Evolutionary conservation across 2,113 vertebrate genomes (phyloP), one percentile per base, ranked within the genome.

Genomic region (Nerophis lumbriciformis): DNA sequence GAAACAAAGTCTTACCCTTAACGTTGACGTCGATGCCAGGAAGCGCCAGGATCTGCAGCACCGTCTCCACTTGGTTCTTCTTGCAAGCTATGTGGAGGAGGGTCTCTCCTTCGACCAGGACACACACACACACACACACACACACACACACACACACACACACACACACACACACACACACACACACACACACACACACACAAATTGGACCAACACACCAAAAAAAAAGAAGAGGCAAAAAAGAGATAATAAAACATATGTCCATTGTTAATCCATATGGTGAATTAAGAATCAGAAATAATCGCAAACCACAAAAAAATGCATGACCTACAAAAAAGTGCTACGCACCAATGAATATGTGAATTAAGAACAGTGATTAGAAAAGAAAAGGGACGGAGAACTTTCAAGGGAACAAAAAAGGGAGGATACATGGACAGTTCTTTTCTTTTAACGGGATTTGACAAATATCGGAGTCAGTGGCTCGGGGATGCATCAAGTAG

Each of bases 41-140:
- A 69, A 87, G 73, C 78, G 92, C 88, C 57, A 98, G 92, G 86
- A 95, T 92, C 80, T 86, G 74, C 82, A 92, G 90, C 84, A 97
- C 86, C 36, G 73, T 94, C 68, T 94, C 92, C 88, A 96, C 93
- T 87, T 95, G 92, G 94, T 98, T 96, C 85, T 77, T 93, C 89
- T 84, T 93, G 92, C 95, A 97, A 81, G 92, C 93, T 92, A 72
- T 91, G 90, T 99, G 96, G 80, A 98, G 89, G 81, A 90, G 88
- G 83, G 94, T 96, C 91, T 98, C 93, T 87, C 95, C 95, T 99
- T 91, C 76, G 87, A 75, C 91, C 90, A 85, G 89, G 76, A 85
- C 72, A 81, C 79, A 68, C 47, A 48, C 47, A 48, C 47, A 48
- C 47, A 48, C 47, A 48, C 48, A 19, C 19, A 19, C 19, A 19